phyloP scores from a whole-genome alignment of 2,113 vertebrate species.

The Junco hyemalis region DNA sequence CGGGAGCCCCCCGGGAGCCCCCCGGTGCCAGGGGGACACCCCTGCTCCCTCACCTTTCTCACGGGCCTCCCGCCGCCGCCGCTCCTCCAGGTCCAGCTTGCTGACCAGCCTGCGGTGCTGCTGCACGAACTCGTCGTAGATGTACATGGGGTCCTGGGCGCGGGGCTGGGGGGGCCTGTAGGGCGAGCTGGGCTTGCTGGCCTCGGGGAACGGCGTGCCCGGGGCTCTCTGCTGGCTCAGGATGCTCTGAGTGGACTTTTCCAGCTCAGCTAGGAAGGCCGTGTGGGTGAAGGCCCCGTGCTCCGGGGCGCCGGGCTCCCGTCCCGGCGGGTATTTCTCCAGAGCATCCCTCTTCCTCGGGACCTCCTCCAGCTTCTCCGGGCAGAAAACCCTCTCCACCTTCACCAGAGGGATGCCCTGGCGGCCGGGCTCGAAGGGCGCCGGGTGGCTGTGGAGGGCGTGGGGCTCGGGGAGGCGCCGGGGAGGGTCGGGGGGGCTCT shows the following conservation, averaged over 20 bases:
- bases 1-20: neutral
- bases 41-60: constrained; percentile 83
- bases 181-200: constrained; percentile 69
- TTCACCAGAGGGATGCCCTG: constrained; percentile 76
- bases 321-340: constrained; percentile 83
- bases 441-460: constrained; percentile 71
- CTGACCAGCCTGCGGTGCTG: constrained; percentile 91
- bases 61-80: constrained; percentile 85
- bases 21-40: neutral
- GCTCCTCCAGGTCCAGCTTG: constrained; percentile 96
- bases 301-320: constrained; percentile 77
- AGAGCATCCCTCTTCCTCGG: constrained; percentile 75
- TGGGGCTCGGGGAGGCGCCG: constrained; percentile 79
- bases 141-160: constrained; percentile 78
- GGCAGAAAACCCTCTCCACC: constrained; percentile 75
- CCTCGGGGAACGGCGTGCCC: constrained; percentile 77
- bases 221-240: constrained; percentile 88
- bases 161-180: constrained; percentile 72
- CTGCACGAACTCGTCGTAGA: constrained; percentile 92
- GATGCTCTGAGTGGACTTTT: constrained; percentile 90
- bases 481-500: constrained; percentile 78
- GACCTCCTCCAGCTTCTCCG: constrained; percentile 84
- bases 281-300: constrained; percentile 69
- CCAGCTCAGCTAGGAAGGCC: constrained; percentile 90
- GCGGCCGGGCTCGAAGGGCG: constrained; percentile 82